Conservation (phyloP, 2,113 vertebrate genomes). For the Eidolon helvum region DNA sequence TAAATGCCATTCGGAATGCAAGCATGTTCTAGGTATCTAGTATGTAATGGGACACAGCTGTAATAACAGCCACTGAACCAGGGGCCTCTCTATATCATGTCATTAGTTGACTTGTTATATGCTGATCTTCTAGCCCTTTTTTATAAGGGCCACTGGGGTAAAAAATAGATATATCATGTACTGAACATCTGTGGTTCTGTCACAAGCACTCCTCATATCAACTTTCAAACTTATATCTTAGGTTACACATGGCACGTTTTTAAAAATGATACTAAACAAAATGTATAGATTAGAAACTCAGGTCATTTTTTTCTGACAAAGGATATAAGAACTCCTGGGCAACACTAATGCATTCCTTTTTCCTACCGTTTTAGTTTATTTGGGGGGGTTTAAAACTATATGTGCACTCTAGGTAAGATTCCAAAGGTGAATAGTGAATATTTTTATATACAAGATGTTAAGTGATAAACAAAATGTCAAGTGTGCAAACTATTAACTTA, state of each 20-base stretch:
- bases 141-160: constrained; percentile 84
- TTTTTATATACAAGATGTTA: not conserved
- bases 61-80: constrained; percentile 84
- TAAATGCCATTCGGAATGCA: constrained; percentile 86
- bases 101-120: constrained; percentile 86
- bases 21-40: constrained; percentile 85
- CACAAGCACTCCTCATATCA: constrained; percentile 77
- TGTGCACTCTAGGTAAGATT: not conserved
- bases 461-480: not conserved
- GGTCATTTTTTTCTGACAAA: constrained; percentile 24
- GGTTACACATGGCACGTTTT: constrained; percentile 64
- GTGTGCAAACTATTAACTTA: not conserved
- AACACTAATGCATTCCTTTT: not conserved
- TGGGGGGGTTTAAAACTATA: not conserved
- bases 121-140: constrained; percentile 81
- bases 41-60: constrained; percentile 84
- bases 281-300: constrained; percentile 61
- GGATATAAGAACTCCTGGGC: not conserved
- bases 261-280: constrained; percentile 75
- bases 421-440: not conserved
- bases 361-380: not conserved
- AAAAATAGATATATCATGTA: constrained; percentile 83
- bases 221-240: constrained; percentile 75
- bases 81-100: constrained; percentile 83
- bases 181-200: constrained; percentile 83